Base-by-base conservation (phyloP, 2,888 invertebrate species). In the Mamestra brassicae region DNA sequence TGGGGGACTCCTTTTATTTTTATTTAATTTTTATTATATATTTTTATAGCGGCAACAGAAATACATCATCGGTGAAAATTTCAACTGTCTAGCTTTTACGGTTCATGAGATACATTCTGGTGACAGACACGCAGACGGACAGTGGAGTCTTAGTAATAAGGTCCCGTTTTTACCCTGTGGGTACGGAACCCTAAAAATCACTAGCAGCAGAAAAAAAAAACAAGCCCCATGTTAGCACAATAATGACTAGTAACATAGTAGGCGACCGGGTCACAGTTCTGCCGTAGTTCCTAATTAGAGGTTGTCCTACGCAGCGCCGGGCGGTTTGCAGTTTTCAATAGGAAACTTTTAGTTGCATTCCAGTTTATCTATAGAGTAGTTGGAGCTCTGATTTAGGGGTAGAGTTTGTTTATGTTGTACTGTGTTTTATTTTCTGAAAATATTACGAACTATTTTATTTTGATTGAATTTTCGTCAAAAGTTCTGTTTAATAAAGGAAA, bases 231-330 rank as follows among this genome's bases (percentile, higher is more conserved):
- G 36, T 58, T 26, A 26, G 8, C 58, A 62, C 47, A 47, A 52
- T 65, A 80, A 74, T 57, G 15, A 60, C 62, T 13, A 60, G 63
- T 45, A 70, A 64, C 71, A 74, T 58, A 52, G 62, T 26, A 17
- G 47, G 34, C 47, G 38, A 81, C 65, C 68, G 15, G 70, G 78
- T 52, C 78, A 76, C 72, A 85, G 85, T 85, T 77, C 84, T 11
- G 13, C 11, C 63, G 70, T 73, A 84, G 78, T 86, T 89, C 81
- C 87, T 92, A 93, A 92, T 93, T 92, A 92, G 87, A 84, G 87
- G 87, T 89, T 88, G 90, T 92, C 90, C 88, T 80, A 85, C 86
- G 86, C 92, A 88, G 88, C 71, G 26, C 64, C 58, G 55, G 55
- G 70, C 77, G 88, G 87, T 86, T 89, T 81, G 85, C 85, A 90